Base-by-base conservation (phyloP, 1,140 invertebrate genomes). In the Liolophura sinensis region DNA sequence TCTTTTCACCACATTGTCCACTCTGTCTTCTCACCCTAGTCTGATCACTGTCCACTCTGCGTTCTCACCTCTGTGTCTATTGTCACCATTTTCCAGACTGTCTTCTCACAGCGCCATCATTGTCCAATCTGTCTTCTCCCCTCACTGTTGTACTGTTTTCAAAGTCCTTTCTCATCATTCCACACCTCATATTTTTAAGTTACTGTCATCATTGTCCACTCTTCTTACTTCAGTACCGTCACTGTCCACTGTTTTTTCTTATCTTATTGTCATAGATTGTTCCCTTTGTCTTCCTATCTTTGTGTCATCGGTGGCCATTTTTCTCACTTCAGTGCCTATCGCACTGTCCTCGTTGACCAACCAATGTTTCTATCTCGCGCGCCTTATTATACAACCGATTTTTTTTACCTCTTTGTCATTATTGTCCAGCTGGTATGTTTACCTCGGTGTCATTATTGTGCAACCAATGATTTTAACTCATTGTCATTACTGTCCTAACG, bases 101-200 rank as follows among this genome's bases (percentile, higher is more conserved):
- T n/a, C n/a, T n/a, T n/a, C n/a, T n/a, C n/a, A n/a, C 57, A 31
- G 25, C 57, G 18, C 46, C 57, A 59, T 59, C 57, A 59, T 59
- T 31, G 46, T 59, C 47, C 24, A 31, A 60, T 60, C 58, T 60
- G 58, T 57, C 56, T 57, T 57, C 56, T 57, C 25, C 56, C 25
- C 25, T 24, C 25, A 18, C 56, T 57, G 16, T 24, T 57, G 16
- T 24, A 15, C 25, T 24, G 16, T 57, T 24, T 57, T 57, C 56
- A 15, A 18, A 15, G 14, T 57, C 22, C 24, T 57, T 31, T 40
- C 31, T 60, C 58, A 31, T 31, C 40, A 20, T 60, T 40, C 47
- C 31, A 20, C 31, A 20, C 31, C 47, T 40, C 47, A 20, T 40
- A 20, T 60, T 40, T 60, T 31, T 60, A 24, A 31, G n/a, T 40